Base-by-base conservation (phyloP, 2,888 invertebrate genomes). In the Gari tellinella region DNA sequence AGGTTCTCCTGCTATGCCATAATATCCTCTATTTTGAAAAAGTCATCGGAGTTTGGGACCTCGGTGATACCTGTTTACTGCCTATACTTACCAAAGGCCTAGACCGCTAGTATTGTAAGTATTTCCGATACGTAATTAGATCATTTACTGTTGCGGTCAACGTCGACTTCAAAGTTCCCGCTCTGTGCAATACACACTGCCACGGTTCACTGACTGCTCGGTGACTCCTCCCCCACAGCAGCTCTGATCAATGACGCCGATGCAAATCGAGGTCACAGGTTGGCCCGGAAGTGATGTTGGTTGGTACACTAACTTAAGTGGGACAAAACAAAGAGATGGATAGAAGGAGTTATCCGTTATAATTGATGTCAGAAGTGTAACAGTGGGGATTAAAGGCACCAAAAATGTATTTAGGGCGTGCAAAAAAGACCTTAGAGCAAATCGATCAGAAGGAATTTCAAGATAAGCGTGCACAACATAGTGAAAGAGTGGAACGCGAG, bases 371-470 rank as follows among this genome's bases (percentile, higher is more conserved):
- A 43, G 41, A 60, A 60, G 48, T 53, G 25, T 21, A 19, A 19
- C 10, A 31, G 52, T 52, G 43, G 41, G 45, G 38, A 31, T 25
- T 15, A 10, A 56, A 66, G 43, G 37, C 31, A 25, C 23, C 45
- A 58, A 82, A 73, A 52, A 86, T 86, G 86, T 86, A 85, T 78
- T 65, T 85, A 45, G 80, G 80, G 56, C 82, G 81, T 49, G 76
- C 84, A 38, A 86, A 83, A 76, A 85, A 84, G 65, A 67, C 82
- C 26, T 78, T 85, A 14, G 85, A 85, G 48, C 75, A 79, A 38
- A 67, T 72, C 21, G 85, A 85, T 78, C 61, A 67, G 45, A 81
- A 80, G 56, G 86, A 86, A 68, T 72, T 83, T 48, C 66, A 72
- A 53, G 84, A 84, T 40, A 85, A 85, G 62, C 72, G 74, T 43